Percentiles rank a stretch among this genome's conserved stretches.
Evolutionary conservation across 2,888 invertebrate species (phyloP).

Genomic region (Aphodius sticticus): DNA sequence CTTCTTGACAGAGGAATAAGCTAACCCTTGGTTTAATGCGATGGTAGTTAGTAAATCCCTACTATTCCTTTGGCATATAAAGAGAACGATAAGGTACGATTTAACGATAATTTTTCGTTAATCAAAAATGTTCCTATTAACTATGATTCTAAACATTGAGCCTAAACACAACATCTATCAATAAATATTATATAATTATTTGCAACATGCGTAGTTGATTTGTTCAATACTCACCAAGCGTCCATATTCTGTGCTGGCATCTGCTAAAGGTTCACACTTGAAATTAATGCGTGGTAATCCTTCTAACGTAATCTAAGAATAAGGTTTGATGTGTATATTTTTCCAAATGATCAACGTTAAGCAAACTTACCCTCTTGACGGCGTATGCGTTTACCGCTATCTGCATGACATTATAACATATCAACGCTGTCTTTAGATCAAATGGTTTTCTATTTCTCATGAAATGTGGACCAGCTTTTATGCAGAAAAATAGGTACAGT

Average conservation of each 20-base stretch:
- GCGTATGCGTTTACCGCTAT: constrained; percentile 57
- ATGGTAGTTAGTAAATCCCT: too few relatives aligned
- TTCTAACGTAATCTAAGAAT: not conserved
- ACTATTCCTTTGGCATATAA: too few relatives aligned
- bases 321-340: not conserved
- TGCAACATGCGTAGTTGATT: not conserved
- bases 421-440: constrained; percentile 66
- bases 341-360: not conserved
- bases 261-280: not conserved
- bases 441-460: constrained; percentile 72
- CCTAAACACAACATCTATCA: too few relatives aligned
- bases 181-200: not conserved
- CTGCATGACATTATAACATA: constrained; percentile 72
- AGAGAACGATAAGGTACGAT: too few relatives aligned
- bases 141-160: too few relatives aligned
- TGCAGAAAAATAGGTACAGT: constrained; percentile 66
- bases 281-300: not conserved
- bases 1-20: too few relatives aligned
- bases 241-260: not conserved
- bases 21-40: too few relatives aligned
- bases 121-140: too few relatives aligned
- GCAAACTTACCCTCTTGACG: constrained; percentile 48
- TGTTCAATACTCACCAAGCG: not conserved
- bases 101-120: too few relatives aligned
- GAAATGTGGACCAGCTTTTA: constrained; percentile 68